A percentile compares a stretch with the other conserved stretches of the same genome.
Evolutionary conservation across 2,797 vertebrate species (phyloP).

Genomic region (Siniperca undulata): DNA sequence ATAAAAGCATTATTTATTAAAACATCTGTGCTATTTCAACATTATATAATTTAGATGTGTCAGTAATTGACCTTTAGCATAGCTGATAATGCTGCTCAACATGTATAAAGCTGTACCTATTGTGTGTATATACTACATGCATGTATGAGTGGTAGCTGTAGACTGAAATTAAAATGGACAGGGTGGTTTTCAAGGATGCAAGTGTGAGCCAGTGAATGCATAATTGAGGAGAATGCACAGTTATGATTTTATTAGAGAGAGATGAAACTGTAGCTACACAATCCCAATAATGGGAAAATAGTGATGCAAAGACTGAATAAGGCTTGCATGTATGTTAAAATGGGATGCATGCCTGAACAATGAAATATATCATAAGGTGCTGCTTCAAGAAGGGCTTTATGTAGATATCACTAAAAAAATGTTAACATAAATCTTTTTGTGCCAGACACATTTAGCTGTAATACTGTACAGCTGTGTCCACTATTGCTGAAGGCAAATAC

Average conservation of each 20-base stretch:
- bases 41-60: not conserved
- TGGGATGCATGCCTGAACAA: not conserved
- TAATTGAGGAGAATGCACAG: constrained; percentile 42
- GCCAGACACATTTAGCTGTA: not conserved
- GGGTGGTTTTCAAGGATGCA: constrained; percentile 45
- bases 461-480: not conserved
- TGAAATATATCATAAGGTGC: not conserved
- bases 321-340: not conserved
- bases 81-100: constrained; percentile 15
- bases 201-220: constrained; percentile 46
- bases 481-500: not conserved
- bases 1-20: constrained; percentile 41
- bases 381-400: not conserved
- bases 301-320: constrained; percentile 19
- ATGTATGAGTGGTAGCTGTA: not conserved
- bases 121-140: constrained; percentile 2
- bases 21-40: constrained; percentile 10
- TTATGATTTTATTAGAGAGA: constrained; percentile 34
- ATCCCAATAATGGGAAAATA: constrained; percentile 25
- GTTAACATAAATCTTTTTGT: not conserved
- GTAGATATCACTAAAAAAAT: not conserved
- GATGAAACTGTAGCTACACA: constrained; percentile 25
- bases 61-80: not conserved
- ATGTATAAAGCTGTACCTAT: not conserved
- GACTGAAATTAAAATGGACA: constrained; percentile 44